Evolutionary conservation across 2,888 invertebrate species (phyloP).

Genomic region (Rhagonycha lutea): DNA sequence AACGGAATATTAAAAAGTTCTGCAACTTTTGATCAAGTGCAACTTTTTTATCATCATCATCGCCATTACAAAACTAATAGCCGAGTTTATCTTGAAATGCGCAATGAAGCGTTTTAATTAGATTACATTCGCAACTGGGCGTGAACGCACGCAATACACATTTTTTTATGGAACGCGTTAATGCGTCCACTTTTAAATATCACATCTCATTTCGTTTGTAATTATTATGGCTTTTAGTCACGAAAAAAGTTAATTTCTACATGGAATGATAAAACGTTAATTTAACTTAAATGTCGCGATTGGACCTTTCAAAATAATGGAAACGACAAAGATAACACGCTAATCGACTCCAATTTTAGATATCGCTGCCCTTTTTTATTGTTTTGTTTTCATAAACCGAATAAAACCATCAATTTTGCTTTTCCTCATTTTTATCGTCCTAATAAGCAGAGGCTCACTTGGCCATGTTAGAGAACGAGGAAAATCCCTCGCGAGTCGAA

Average conservation of each 20-base stretch:
- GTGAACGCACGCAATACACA: slow-evolving; percentile 29
- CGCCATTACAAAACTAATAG: background rate
- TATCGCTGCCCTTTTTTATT: slow-evolving; percentile 32
- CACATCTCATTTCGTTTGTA: slow-evolving; percentile 35
- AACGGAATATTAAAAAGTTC: slow-evolving; percentile 25
- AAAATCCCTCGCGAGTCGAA: no score
- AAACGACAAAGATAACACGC: slow-evolving; percentile 46
- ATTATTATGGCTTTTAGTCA: slow-evolving; percentile 34
- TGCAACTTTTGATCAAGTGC: background rate
- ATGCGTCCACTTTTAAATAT: slow-evolving; percentile 36
- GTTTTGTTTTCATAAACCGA: slow-evolving; percentile 11
- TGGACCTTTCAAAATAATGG: slow-evolving; percentile 54
- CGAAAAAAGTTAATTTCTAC: slow-evolving; percentile 45
- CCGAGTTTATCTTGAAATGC: slow-evolving; percentile 10
- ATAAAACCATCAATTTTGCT: background rate
- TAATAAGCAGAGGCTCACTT: no score
- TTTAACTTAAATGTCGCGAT: slow-evolving; percentile 48
- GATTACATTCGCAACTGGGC: slow-evolving; percentile 33
- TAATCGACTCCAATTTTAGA: slow-evolving; percentile 52
- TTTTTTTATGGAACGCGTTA: slow-evolving; percentile 29
- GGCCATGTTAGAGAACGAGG: no score
- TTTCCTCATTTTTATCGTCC: no score
- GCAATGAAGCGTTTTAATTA: slow-evolving; percentile 35
- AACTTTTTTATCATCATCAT: background rate
- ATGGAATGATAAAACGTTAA: slow-evolving; percentile 53